Percentiles rank a stretch among this genome's conserved stretches.
Evolutionary conservation across 2,797 vertebrate genomes (phyloP).

Genomic region (Glyptemys insculpta): DNA sequence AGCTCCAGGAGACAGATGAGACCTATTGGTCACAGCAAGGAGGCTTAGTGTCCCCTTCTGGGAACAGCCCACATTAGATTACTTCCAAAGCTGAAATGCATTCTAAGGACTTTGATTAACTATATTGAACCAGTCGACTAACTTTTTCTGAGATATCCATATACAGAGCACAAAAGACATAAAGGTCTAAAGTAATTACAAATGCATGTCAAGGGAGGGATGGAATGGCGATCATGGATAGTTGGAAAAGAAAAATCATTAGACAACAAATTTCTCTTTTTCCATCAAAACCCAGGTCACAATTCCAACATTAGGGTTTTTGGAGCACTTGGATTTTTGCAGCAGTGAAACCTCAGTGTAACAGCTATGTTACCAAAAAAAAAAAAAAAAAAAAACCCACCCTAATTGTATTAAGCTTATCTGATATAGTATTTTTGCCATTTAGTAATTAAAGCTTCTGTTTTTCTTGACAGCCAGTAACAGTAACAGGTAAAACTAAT

Average conservation of each 20-base stretch:
- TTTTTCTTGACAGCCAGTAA: neutral
- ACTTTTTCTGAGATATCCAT: conserved; percentile 54
- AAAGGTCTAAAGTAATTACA: conserved; percentile 62
- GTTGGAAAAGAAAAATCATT: neutral
- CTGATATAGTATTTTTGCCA: neutral
- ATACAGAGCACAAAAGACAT: conserved; percentile 5
- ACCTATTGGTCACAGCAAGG: neutral
- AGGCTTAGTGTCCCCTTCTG: neutral
- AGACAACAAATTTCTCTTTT: neutral
- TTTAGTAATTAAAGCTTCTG: neutral
- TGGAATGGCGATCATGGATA: neutral
- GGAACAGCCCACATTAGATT: neutral
- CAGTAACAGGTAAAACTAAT: neutral
- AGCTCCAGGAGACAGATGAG: neutral
- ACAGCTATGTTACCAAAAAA: neutral
- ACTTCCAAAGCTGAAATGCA: neutral
- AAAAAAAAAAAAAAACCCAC: neutral
- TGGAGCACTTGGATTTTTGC: neutral
- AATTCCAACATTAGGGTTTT: neutral
- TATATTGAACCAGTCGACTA: conserved; percentile 56
- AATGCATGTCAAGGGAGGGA: conserved; percentile 4
- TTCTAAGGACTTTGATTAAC: conserved; percentile 37
- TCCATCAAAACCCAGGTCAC: neutral
- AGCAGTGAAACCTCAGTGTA: neutral
- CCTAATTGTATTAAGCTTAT: neutral